Evolutionary conservation across 2,797 vertebrate genomes (phyloP).

Genomic region (Chiloscyllium punctatum): DNA sequence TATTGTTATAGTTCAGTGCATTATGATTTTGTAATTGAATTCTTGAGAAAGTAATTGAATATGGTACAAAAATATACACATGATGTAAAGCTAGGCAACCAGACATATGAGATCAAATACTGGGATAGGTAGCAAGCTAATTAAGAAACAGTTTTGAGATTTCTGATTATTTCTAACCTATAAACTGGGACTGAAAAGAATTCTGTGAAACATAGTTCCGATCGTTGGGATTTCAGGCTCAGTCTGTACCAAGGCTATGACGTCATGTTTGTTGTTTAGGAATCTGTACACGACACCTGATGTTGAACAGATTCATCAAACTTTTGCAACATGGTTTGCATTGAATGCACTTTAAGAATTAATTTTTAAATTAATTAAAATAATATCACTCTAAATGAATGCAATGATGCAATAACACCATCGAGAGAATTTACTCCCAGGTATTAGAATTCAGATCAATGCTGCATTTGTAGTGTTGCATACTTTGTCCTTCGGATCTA

Average conservation of each 20-base stretch:
- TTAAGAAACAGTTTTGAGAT: not conserved
- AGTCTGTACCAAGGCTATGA: not conserved
- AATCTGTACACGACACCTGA: not conserved
- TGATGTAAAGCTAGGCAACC: not conserved
- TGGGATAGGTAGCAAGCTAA: not conserved
- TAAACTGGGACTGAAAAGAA: not conserved
- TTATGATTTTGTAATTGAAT: not conserved
- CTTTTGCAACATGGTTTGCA: not conserved
- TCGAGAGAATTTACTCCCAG: not conserved
- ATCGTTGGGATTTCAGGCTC: not conserved
- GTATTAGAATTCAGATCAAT: not conserved
- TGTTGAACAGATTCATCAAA: not conserved
- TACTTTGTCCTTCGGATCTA: not conserved
- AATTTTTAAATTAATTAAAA: constrained; percentile 16
- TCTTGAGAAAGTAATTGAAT: not conserved
- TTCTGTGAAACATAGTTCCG: not conserved
- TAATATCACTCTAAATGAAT: not conserved
- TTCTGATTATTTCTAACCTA: not conserved
- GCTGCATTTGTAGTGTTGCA: not conserved
- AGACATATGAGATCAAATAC: not conserved
- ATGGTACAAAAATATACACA: not conserved
- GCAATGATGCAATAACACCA: not conserved
- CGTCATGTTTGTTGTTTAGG: not conserved
- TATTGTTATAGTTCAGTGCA: not conserved
- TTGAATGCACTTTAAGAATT: not conserved